Base-by-base conservation (phyloP, 92 coral and sea anemone genomes). In the Ricordea florida region DNA sequence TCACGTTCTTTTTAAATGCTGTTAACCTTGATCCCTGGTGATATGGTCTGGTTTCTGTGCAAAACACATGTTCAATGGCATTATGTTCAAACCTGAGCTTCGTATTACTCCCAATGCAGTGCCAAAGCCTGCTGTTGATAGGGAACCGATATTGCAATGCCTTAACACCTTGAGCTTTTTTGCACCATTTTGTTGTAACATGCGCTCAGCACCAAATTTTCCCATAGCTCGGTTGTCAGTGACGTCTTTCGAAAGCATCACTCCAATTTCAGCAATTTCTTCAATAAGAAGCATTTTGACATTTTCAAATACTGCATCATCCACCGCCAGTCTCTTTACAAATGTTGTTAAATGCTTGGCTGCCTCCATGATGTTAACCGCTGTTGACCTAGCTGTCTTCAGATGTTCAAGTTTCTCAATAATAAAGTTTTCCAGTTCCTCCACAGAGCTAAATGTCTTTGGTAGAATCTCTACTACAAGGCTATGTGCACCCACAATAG, bases 71-170 rank as follows among this genome's bases (percentile, higher is more conserved):
- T 7, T 85, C 97, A 10, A 94, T 67, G 11, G 57, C 57, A 23
- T 86, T 78, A 33, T 69, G 48, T 55, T 88, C 90, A 22, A 78
- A 88, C 4, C n/a, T n/a, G 91, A 76, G 7, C 77, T 69, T 57
- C 98, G 66, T 6, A 94, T 64, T 13, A 94, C 92, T 4, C 98
- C 98, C 23, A 94, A 64, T 0, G 97, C 98, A 23, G 98, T 94
- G 13, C 98, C 98, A 79, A 85, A 94, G 7, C 98, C 98, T 16
- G 98, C 90, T 42, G 98, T 93, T 63, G 98, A 97, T 44, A 94
- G 50, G 26, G 98, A 94, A 57, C 98, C 98, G 40, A 97, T 92
- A 60, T 94, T 94, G 38, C 98, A 94, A 55, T 94, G 98, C 6
- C 97, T 94, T 52, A 94, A 68, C 10, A 87, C 87, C 45, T 79